These are phyloP conservation scores for Python bivittatus DNA, from an alignment of 2,113 vertebrate species.

Conservation along the genomic window DNA sequence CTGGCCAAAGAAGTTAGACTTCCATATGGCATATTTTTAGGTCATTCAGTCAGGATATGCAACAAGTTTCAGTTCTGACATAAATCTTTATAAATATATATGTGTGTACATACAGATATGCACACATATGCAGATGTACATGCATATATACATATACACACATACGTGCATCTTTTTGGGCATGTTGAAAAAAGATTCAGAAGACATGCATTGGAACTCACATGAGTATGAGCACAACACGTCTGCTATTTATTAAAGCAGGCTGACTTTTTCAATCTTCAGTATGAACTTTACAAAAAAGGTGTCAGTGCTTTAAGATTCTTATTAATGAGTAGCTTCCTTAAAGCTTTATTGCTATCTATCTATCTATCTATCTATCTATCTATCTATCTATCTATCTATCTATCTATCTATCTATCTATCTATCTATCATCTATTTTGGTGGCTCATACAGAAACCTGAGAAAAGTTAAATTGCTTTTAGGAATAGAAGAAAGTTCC, in stretches of 20 bases:
- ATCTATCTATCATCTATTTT: too few species aligned
- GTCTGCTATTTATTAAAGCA: background rate
- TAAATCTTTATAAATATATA: background rate
- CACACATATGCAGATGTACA: too few species aligned
- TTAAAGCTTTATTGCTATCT: background rate
- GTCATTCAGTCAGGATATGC: background rate
- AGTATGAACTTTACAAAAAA: background rate
- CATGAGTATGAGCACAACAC: background rate
- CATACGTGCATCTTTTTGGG: too few species aligned
- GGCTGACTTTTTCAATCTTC: background rate
- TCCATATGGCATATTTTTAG: background rate
- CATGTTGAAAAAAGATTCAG: too few species aligned
- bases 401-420: too few species aligned
- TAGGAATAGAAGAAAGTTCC: background rate
- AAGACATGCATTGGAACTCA: too few species aligned
- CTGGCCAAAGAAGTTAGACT: background rate
- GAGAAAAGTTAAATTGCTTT: too few species aligned
- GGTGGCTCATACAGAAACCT: too few species aligned
- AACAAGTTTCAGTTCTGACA: background rate
- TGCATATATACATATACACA: too few species aligned
- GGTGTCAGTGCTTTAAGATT: background rate
- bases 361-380: too few species aligned
- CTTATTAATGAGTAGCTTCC: background rate
- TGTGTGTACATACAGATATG: too few species aligned
- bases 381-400: too few species aligned